A percentile compares a stretch with the other conserved stretches of the same genome.
Evolutionary conservation across 2,797 vertebrate genomes (phyloP).

Genomic region (Malacoraja senta): DNA sequence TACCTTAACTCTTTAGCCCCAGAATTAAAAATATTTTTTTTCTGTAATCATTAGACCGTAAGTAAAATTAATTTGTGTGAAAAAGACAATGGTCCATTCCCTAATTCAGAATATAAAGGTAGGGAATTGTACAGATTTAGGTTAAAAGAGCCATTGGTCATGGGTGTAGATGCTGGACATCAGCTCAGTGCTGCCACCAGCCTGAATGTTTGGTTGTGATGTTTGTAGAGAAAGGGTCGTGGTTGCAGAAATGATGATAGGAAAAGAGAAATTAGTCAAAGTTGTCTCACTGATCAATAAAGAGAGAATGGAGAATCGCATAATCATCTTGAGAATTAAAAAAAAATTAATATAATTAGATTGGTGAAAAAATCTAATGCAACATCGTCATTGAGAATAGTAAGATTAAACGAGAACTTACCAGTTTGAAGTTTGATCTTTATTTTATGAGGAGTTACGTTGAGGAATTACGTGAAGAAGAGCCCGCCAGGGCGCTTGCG

Average conservation of each 20-base stretch:
- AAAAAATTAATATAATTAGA: background rate
- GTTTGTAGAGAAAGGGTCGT: background rate
- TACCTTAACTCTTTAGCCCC: background rate
- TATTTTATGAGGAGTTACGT: too few species aligned
- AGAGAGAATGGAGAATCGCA: background rate
- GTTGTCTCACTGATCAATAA: background rate
- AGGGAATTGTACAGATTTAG: background rate
- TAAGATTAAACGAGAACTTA: too few species aligned
- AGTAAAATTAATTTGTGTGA: background rate
- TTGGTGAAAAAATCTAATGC: background rate
- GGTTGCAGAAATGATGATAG: too few species aligned
- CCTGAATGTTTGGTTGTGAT: background rate
- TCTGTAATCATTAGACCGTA: too few species aligned
- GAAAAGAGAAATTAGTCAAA: background rate
- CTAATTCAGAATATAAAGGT: background rate
- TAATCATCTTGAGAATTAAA: background rate
- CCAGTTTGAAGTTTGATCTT: too few species aligned
- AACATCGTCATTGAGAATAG: too few species aligned
- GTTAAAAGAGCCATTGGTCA: background rate
- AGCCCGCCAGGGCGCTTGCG: too few species aligned
- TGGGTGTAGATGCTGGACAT: background rate
- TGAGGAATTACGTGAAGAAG: too few species aligned
- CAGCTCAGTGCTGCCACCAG: background rate
- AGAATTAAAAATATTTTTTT: too few species aligned
- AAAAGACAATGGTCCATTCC: background rate